Percentiles rank a stretch among this genome's conserved stretches.
These are phyloP conservation scores for Ectemnius continuus DNA, from an alignment of 2,888 invertebrate species.

Conservation along the genomic window DNA sequence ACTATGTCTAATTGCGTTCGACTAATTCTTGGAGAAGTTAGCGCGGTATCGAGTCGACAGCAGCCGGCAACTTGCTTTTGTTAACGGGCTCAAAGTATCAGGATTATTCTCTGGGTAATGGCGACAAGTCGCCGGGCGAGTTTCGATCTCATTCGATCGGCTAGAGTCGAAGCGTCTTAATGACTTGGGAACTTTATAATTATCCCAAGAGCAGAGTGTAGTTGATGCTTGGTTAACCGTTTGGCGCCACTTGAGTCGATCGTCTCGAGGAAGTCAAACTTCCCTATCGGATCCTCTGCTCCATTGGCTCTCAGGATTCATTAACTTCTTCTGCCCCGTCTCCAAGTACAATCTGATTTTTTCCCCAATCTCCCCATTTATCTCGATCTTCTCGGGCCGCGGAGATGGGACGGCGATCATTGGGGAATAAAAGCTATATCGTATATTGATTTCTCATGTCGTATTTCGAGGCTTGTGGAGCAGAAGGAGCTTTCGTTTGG, in stretches of 20 bases:
- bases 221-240: not conserved
- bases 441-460: conserved; percentile 45
- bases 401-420: too few relatives aligned
- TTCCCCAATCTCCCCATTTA: too few relatives aligned
- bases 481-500: not conserved
- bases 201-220: not conserved
- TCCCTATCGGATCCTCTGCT: not conserved
- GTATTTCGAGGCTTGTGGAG: conserved; percentile 39
- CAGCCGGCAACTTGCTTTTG: too few relatives aligned
- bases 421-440: too few relatives aligned
- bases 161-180: not conserved
- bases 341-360: too few relatives aligned
- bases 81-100: too few relatives aligned
- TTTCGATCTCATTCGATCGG: not conserved
- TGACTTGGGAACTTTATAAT: conserved; percentile 6
- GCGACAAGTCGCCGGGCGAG: not conserved
- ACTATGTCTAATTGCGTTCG: too few relatives aligned
- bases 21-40: too few relatives aligned
- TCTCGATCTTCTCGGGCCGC: too few relatives aligned
- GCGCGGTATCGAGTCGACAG: too few relatives aligned
- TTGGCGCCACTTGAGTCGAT: not conserved
- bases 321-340: too few relatives aligned
- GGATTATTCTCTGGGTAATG: not conserved
- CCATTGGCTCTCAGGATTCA: too few relatives aligned
- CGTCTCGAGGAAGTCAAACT: not conserved